A percentile compares a stretch with the other conserved stretches of the same genome.
phyloP scores from a whole-genome alignment of 2,113 vertebrate genomes.

The Tragelaphus strepsiceros region DNA sequence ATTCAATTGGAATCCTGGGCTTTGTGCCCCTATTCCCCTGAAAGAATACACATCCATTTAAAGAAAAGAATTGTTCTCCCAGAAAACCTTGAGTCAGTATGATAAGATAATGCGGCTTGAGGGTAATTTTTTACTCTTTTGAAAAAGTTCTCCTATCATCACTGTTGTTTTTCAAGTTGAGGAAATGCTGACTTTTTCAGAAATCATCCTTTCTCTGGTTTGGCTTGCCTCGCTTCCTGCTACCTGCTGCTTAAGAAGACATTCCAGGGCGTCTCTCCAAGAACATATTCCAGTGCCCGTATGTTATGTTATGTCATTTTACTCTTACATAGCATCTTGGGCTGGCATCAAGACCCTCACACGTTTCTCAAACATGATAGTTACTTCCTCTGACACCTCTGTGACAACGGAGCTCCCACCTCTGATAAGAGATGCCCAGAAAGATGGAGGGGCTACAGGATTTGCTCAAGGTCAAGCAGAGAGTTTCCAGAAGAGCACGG shows the following conservation, averaged over 20 bases:
- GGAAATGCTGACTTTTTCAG: neutral
- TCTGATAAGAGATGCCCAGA: neutral
- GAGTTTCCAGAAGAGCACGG: neutral
- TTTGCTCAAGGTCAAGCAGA: neutral
- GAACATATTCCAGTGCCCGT: neutral
- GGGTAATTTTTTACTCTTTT: neutral
- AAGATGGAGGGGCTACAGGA: neutral
- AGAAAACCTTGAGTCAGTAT: slow-evolving; percentile 3
- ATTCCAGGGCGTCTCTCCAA: neutral
- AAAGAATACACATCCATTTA: slow-evolving; percentile 46
- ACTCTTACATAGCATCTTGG: neutral
- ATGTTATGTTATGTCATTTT: neutral
- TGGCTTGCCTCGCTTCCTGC: neutral
- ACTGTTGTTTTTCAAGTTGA: neutral
- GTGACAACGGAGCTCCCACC: neutral
- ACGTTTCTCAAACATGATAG: neutral
- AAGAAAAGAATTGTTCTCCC: slow-evolving; percentile 27
- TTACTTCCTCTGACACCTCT: neutral
- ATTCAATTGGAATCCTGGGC: slow-evolving; percentile 45
- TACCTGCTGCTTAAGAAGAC: neutral
- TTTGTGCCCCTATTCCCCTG: slow-evolving; percentile 37
- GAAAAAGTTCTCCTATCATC: neutral
- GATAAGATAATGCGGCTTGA: neutral
- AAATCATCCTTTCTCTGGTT: neutral
- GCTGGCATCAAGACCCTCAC: neutral